These are phyloP conservation scores for Sinosuthora webbiana DNA, from an alignment of 2,113 vertebrate genomes.

Conservation along the genomic window DNA sequence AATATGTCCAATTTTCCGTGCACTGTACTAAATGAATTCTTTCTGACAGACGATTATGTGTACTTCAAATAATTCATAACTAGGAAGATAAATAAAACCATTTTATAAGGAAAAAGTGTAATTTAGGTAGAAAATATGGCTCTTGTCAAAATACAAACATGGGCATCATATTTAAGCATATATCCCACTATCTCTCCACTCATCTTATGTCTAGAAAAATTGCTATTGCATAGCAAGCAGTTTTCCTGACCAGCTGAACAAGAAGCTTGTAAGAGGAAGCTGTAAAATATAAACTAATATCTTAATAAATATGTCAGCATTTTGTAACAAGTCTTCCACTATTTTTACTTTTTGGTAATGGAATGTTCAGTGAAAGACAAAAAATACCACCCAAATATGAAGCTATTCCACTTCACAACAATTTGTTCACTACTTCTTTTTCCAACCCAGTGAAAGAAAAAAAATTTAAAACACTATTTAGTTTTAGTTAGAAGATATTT, in stretches of 20 bases:
- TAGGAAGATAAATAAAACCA: not conserved
- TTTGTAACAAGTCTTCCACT: not conserved
- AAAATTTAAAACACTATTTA: not conserved
- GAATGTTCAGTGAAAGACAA: not conserved
- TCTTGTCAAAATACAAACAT: not conserved
- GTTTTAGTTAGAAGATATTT: not conserved
- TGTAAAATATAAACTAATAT: not conserved
- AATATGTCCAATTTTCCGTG: not conserved
- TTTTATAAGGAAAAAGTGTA: not conserved
- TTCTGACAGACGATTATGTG: not conserved
- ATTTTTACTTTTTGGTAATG: not conserved
- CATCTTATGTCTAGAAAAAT: not conserved
- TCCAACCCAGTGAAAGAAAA: not conserved
- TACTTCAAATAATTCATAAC: not conserved
- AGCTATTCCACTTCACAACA: not conserved
- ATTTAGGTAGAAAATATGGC: not conserved
- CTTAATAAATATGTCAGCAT: not conserved
- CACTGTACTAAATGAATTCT: not conserved
- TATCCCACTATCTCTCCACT: not conserved
- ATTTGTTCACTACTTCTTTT: not conserved
- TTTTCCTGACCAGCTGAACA: not conserved
- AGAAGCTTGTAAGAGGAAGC: not conserved
- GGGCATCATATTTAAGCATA: not conserved
- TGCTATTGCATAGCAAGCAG: not conserved
- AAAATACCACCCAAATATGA: not conserved